A percentile compares a stretch with the other conserved stretches of the same genome.
These are phyloP conservation scores for Mimachlamys varia DNA, from an alignment of 2,888 invertebrate genomes.

Conservation along the genomic window DNA sequence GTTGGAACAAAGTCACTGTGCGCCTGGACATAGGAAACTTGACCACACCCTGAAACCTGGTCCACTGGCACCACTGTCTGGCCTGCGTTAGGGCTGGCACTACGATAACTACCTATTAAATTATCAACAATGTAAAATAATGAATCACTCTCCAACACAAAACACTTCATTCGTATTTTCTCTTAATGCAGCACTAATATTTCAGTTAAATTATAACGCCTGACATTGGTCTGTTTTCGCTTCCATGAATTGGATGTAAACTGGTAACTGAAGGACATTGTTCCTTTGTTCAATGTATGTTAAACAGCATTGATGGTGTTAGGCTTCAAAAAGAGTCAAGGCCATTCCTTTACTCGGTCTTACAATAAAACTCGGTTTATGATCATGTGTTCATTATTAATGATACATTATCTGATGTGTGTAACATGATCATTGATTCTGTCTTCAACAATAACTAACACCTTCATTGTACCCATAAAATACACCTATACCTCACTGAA, in stretches of 20 bases:
- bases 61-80: background rate
- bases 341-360: background rate
- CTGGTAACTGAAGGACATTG: background rate
- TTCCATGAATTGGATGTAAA: background rate
- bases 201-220: background rate
- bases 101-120: background rate
- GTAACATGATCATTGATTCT: background rate
- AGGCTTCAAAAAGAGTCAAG: background rate
- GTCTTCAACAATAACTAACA: background rate
- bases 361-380: background rate
- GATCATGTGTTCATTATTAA: background rate
- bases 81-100: background rate
- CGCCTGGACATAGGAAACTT: conserved; percentile 56
- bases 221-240: background rate
- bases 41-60: conserved; percentile 2
- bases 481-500: background rate
- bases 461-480: background rate
- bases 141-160: too few species aligned
- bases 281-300: background rate
- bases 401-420: background rate
- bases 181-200: too few species aligned
- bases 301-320: background rate
- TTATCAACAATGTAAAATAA: too few species aligned
- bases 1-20: conserved; percentile 55
- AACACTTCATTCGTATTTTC: too few species aligned